These are phyloP conservation scores for Mizuhopecten yessoensis DNA, from an alignment of 1,140 invertebrate genomes.

Conservation along the genomic window DNA sequence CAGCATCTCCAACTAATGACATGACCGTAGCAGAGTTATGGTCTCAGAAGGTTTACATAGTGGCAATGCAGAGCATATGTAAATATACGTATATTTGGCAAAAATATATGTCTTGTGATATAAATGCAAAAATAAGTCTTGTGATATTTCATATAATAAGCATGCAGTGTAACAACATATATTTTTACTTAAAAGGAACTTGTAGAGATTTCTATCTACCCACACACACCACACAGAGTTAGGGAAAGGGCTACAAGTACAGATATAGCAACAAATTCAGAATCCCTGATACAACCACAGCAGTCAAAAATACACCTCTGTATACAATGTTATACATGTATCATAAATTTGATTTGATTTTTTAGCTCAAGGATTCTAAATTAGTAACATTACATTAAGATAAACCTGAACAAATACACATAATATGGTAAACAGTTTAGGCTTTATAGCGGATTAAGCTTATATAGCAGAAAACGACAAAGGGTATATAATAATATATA, in stretches of 20 bases:
- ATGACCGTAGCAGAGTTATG: too few relatives aligned
- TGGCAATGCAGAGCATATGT: too few relatives aligned
- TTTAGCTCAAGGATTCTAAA: slow-evolving; percentile 10
- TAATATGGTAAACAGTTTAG: background rate
- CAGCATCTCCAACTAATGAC: too few relatives aligned
- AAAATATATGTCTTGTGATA: too few relatives aligned
- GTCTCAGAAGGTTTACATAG: too few relatives aligned
- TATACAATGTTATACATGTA: background rate
- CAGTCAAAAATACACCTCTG: background rate
- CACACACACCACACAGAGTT: background rate
- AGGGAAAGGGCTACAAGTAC: background rate
- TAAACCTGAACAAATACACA: background rate
- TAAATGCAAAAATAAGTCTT: too few relatives aligned
- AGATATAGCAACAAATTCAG: background rate
- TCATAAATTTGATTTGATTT: background rate
- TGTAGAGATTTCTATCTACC: background rate
- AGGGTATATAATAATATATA: too few relatives aligned
- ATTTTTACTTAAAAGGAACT: background rate
- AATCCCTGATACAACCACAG: background rate
- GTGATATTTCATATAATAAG: background rate
- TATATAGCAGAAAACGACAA: background rate
- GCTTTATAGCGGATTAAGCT: background rate
- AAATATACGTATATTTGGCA: too few relatives aligned
- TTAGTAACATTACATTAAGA: background rate
- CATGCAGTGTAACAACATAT: background rate